Conservation (phyloP, 2,113 vertebrate genomes). For the Cinclus mexicanus region DNA sequence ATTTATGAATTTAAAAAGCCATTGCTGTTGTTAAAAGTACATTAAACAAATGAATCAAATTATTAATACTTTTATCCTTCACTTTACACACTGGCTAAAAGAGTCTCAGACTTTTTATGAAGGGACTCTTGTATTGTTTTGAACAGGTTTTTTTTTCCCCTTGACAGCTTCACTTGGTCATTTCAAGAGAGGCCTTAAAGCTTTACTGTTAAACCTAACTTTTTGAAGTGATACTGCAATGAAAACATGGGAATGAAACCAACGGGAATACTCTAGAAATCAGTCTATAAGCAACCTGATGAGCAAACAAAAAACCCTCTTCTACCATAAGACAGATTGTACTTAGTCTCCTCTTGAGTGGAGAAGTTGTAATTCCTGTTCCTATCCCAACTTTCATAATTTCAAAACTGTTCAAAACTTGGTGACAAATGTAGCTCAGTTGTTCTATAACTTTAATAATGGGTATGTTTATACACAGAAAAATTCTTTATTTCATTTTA, state of each 20-base stretch:
- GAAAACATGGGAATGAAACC: not conserved
- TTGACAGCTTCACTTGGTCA: not conserved
- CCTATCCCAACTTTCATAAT: not conserved
- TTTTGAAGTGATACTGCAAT: not conserved
- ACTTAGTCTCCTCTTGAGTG: not conserved
- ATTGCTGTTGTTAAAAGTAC: not conserved
- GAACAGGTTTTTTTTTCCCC: not conserved
- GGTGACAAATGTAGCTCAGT: not conserved
- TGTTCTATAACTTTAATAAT: not conserved
- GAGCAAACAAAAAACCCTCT: not conserved
- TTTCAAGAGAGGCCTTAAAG: not conserved
- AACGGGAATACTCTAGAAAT: not conserved
- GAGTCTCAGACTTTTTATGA: not conserved
- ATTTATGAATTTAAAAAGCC: not conserved
- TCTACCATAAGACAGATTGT: not conserved
- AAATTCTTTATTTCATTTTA: not conserved
- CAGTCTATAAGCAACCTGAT: not conserved
- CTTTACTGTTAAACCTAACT: not conserved
- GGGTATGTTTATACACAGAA: not conserved
- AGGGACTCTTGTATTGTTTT: not conserved
- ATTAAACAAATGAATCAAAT: not conserved
- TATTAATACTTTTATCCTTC: not conserved
- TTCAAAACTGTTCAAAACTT: not conserved
- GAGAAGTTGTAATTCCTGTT: not conserved
- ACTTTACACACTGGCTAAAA: not conserved